Evolutionary conservation across 92 coral and sea anemone species (phyloP), one percentile per base, ranked within the genome.

Genomic region (Isaurus tuberculatus): DNA sequence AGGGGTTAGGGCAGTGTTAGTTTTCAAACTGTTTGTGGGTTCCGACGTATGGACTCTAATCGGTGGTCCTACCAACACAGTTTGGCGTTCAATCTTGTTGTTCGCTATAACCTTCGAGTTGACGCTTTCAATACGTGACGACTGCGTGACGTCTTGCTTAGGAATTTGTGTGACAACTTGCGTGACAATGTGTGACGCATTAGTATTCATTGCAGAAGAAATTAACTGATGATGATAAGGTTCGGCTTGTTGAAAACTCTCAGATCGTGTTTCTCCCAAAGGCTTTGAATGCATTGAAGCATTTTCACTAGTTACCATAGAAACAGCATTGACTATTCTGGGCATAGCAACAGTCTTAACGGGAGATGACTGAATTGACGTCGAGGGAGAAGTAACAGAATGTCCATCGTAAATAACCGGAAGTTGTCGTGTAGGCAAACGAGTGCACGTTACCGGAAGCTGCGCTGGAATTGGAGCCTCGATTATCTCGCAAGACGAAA

Each of bases 131-230:
- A 23, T 29, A 11, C 64, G 29, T 77, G 82, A 25, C 22, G 51
- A 77, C 22, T 77, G 82, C 82, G 68, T 77, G 28, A 77, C 81
- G 33, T 30, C 65, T 23, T 20, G 31, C 31, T 63, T 8, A 2
- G 34, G 13, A 26, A 26, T 63, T 11, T 63, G 68, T 31, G 51
- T 57, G 49, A 22, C 70, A 34, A 34, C 4, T 16, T 31, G 65
- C 65, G 65, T 30, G 40, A 19, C 65, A 74, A 16, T 48, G 23
- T 34, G 82, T 40, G 82, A n/a, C 17, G 34, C 48, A 77, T 25
- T 22, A 14, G 55, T 77, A 77, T 19, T 37, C 32, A 30, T 22
- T 34, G 67, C 2, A 33, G 37, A 22, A 57, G 70, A 19, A 30
- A 13, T 14, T 29, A 5, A 19, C 32, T 71, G 69, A 28, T 26